A percentile compares a stretch with the other conserved stretches of the same genome.
Evolutionary conservation across 2,888 invertebrate genomes (phyloP).

Genomic region (Drosophila neoperkinsi): DNA sequence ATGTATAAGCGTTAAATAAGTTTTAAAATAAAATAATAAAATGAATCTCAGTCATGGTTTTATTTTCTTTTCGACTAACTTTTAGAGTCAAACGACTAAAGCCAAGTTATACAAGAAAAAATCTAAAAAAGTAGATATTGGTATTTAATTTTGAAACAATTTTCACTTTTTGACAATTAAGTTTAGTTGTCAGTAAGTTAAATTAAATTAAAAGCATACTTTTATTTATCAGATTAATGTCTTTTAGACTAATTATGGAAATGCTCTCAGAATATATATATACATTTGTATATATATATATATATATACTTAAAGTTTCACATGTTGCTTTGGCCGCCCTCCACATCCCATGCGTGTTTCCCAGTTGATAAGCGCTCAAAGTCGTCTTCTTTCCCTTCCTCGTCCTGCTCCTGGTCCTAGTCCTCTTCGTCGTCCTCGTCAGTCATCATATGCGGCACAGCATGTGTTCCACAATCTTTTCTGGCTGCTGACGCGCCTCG

Average conservation of each 20-base stretch:
- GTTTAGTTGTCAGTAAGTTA: neutral
- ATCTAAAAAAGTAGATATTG: neutral
- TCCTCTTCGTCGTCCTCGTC: slow-evolving; percentile 41
- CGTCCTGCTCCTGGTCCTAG: neutral
- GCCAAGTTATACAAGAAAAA: neutral
- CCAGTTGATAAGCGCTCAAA: slow-evolving; percentile 62
- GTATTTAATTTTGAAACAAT: neutral
- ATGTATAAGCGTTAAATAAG: neutral
- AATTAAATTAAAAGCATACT: neutral
- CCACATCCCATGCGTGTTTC: slow-evolving; percentile 64
- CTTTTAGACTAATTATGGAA: neutral
- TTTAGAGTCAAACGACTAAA: neutral
- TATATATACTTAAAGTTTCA: slow-evolving; percentile 34
- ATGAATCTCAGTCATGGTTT: neutral
- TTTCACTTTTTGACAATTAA: neutral
- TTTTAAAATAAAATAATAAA: neutral
- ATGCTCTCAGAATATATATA: slow-evolving; percentile 1
- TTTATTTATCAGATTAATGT: neutral
- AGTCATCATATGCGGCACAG: slow-evolving; percentile 81
- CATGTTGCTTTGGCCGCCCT: slow-evolving; percentile 66
- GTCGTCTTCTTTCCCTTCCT: slow-evolving; percentile 5
- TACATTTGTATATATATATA: neutral
- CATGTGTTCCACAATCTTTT: slow-evolving; percentile 83
- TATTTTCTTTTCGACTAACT: neutral
- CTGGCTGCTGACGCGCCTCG: slow-evolving; percentile 70